Base-by-base conservation (phyloP, 64 coral and sea anemone genomes). In the Anthopleura sola region DNA sequence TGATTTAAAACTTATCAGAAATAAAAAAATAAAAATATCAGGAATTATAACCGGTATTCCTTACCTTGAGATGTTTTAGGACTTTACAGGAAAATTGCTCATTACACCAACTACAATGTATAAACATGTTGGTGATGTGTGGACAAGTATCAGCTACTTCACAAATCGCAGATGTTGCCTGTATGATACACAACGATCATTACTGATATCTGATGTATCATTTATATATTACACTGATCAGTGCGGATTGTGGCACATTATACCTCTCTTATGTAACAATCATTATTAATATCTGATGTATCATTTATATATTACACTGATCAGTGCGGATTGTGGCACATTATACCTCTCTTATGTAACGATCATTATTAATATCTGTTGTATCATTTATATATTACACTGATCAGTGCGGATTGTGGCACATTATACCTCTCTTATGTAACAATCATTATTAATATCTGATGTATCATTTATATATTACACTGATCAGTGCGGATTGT, bases 71-170 rank as follows among this genome's bases (percentile, higher is more conserved):
- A 47, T 96, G 90, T 78, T 96, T 90, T 34, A 96, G 44, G 36
- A 96, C 94, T 90, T 96, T 89, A n/a, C 47, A 37, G 1, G 83
- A 89, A 75, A 96, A 96, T 31, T 96, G 84, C 54, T 96, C 94
- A 48, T 92, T 96, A 34, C 94, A 96, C 94, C 94, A 96, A 31
- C 90, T 92, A 46, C 94, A 96, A 78, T 96, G 94, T 46, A 96
- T 83, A 37, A 96, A 92, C 94, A 96, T 92, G 66, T 91, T 86
- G 46, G 86, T 86, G 40, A 96, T 92, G 58, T 96, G 90, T 29
- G 88, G 86, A 32, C 86, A 86, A 24, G 94, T 92, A 26, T 89
- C 94, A 20, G 87, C 81, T 32, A 96, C 94, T 36, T 96, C 94
- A 89, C 94, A 96, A 77, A 96, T 92, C 37, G 94, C 94, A 49